Conservation (phyloP, 64 coral and sea anemone species). For the Stylophora pistillata region DNA sequence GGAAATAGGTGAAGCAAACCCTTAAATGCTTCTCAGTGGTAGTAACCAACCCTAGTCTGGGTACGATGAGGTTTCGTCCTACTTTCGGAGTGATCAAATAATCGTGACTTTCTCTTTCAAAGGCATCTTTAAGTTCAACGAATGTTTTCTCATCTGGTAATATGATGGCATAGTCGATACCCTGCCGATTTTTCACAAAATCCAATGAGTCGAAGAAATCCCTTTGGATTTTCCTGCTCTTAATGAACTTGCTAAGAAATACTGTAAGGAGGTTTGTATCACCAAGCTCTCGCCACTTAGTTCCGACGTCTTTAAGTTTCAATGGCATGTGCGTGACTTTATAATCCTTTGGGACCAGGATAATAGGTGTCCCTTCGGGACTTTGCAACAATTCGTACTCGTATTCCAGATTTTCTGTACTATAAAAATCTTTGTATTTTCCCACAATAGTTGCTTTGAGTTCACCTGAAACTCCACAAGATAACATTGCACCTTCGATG, state of each 20-base stretch:
- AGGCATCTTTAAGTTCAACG: background rate
- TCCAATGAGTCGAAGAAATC: conserved; percentile 14
- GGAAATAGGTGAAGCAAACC: conserved; percentile 51
- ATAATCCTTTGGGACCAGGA: conserved; percentile 31
- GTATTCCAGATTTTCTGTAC: background rate
- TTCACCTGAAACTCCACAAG: background rate
- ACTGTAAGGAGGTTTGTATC: background rate
- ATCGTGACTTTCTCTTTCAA: background rate
- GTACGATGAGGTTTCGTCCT: background rate
- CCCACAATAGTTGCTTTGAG: background rate
- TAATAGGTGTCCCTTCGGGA: background rate
- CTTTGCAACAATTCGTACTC: background rate
- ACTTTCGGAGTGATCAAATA: background rate
- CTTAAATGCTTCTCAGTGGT: conserved; percentile 1
- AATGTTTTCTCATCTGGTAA: conserved; percentile 36
- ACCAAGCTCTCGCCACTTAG: conserved; percentile 35
- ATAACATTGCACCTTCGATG: background rate
- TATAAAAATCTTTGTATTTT: conserved; percentile 11
- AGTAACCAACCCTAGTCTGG: conserved; percentile 3
- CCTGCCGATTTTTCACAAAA: background rate
- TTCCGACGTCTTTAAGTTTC: conserved; percentile 6
- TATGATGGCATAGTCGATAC: conserved; percentile 47
- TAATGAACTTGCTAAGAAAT: conserved; percentile 40
- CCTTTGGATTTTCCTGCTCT: conserved; percentile 28
- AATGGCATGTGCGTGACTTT: conserved; percentile 7